Percentiles rank a stretch among this genome's conserved stretches.
phyloP scores from a whole-genome alignment of 2,888 invertebrate species.

The Leptothorax acervorum region DNA sequence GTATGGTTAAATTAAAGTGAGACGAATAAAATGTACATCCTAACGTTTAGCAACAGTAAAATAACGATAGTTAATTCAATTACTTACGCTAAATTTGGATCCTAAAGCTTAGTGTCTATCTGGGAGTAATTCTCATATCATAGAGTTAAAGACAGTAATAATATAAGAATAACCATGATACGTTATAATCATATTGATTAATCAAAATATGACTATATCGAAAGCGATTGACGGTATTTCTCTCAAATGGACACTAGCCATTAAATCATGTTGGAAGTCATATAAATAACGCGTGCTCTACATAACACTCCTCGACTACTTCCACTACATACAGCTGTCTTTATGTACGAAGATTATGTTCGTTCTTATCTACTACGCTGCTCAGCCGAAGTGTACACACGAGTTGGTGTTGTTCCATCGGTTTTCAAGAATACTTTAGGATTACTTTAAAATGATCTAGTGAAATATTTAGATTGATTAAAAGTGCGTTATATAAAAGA shows the following conservation, averaged over 20 bases:
- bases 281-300: slow-evolving; percentile 11
- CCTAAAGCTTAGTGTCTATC: slow-evolving; percentile 37
- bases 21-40: slow-evolving; percentile 52
- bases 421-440: slow-evolving; percentile 32
- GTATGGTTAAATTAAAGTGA: slow-evolving; percentile 52
- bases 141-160: slow-evolving; percentile 3
- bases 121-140: slow-evolving; percentile 5
- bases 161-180: slow-evolving; percentile 23
- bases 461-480: slow-evolving; percentile 75
- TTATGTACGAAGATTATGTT: slow-evolving; percentile 35
- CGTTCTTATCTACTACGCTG: slow-evolving; percentile 24
- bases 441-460: slow-evolving; percentile 64
- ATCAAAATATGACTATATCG: neutral
- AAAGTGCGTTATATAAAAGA: slow-evolving; percentile 73
- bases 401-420: slow-evolving; percentile 29
- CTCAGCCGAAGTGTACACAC: slow-evolving; percentile 29
- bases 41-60: slow-evolving; percentile 31
- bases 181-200: slow-evolving; percentile 34
- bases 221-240: neutral
- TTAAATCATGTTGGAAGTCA: slow-evolving; percentile 30
- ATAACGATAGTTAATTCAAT: slow-evolving; percentile 11
- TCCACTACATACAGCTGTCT: slow-evolving; percentile 33
- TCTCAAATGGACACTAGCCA: slow-evolving; percentile 31
- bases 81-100: slow-evolving; percentile 5
- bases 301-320: slow-evolving; percentile 33